phyloP scores from a whole-genome alignment of 2,888 invertebrate species.

The Petrolisthes cinctipes region DNA sequence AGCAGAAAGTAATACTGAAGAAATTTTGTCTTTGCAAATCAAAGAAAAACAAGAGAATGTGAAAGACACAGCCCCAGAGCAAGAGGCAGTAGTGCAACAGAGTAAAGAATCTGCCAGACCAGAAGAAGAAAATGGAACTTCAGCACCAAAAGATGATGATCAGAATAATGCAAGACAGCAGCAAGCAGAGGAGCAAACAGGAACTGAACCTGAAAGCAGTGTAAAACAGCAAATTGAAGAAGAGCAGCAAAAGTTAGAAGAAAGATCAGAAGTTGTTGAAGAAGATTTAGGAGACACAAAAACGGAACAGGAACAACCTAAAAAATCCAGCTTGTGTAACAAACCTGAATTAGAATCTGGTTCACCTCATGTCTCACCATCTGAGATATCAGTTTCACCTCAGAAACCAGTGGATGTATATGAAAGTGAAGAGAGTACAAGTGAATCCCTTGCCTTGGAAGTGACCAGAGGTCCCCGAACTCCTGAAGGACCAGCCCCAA shows the following conservation, averaged over 20 bases:
- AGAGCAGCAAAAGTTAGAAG: background rate
- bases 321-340: no score
- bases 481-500: constrained; percentile 53
- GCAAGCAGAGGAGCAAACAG: background rate
- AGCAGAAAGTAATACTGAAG: no score
- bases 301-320: no score
- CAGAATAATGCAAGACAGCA: background rate
- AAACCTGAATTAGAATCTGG: no score
- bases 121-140: background rate
- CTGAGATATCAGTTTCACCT: background rate
- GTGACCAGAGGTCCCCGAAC: constrained; percentile 38
- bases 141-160: background rate
- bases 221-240: background rate
- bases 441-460: background rate
- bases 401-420: background rate
- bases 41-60: no score
- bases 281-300: background rate
- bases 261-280: background rate
- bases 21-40: no score
- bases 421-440: background rate
- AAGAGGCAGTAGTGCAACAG: no score
- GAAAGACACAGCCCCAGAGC: no score
- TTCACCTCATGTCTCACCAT: no score
- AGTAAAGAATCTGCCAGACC: background rate
- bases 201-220: background rate